A percentile compares a stretch with the other conserved stretches of the same genome.
These are phyloP conservation scores for Hepsetus odoe DNA, from an alignment of 2,113 vertebrate genomes.

Conservation along the genomic window DNA sequence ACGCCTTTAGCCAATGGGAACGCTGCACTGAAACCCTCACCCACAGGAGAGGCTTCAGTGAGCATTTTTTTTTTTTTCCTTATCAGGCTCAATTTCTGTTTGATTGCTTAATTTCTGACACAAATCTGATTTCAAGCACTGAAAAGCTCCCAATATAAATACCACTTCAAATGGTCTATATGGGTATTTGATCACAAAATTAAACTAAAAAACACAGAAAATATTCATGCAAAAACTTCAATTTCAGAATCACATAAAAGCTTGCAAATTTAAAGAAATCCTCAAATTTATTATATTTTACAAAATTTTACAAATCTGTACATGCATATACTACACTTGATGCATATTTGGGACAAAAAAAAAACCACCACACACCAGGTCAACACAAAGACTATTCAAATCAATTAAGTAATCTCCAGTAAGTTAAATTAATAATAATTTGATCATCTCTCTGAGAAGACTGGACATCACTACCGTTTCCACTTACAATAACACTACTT, in stretches of 20 bases:
- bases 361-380: not conserved
- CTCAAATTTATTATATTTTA: conserved; percentile 2
- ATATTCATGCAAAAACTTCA: not conserved
- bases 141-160: no score
- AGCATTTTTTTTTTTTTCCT: no score
- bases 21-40: no score
- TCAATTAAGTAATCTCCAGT: not conserved
- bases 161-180: no score
- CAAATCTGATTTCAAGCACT: not conserved
- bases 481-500: not conserved
- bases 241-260: not conserved
- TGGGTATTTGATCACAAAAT: no score
- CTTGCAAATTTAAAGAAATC: not conserved
- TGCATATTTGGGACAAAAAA: not conserved
- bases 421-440: no score
- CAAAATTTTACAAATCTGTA: conserved; percentile 10
- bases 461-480: not conserved
- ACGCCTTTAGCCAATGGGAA: no score
- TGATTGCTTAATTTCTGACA: no score
- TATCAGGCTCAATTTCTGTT: no score
- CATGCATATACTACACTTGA: not conserved
- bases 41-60: no score
- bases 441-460: not conserved
- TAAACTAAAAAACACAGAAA: not conserved
- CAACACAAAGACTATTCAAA: not conserved